These are phyloP conservation scores for Melinaea marsaeus DNA, from an alignment of 2,888 invertebrate species.

Conservation along the genomic window DNA sequence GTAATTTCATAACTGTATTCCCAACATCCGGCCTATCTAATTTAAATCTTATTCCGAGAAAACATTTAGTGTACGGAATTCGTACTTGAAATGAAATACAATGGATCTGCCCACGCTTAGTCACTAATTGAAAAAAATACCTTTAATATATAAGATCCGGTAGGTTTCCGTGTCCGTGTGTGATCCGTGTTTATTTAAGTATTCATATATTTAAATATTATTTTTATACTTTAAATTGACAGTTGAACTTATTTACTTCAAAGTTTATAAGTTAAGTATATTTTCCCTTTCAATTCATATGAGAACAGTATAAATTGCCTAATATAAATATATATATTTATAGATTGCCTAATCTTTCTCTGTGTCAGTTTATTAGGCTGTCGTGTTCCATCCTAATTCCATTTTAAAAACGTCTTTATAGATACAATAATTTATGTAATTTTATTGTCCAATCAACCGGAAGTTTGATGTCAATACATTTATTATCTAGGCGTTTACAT, in stretches of 20 bases:
- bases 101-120: constrained; percentile 59
- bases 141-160: constrained; percentile 24
- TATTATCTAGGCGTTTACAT: background rate
- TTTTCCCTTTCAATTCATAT: too few species aligned
- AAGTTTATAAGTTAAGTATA: too few species aligned
- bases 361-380: too few species aligned
- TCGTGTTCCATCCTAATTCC: too few species aligned
- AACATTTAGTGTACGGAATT: constrained; percentile 63
- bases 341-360: too few species aligned
- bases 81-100: constrained; percentile 58
- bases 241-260: too few species aligned
- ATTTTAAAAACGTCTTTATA: too few species aligned
- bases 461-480: background rate
- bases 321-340: too few species aligned
- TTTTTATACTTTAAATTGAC: too few species aligned
- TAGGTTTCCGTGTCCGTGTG: too few species aligned
- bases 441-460: background rate
- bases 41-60: constrained; percentile 58
- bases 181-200: constrained; percentile 19
- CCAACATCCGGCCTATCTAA: constrained; percentile 39
- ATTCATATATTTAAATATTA: constrained; percentile 11
- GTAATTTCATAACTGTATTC: constrained; percentile 52
- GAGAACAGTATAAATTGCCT: too few species aligned
- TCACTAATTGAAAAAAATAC: constrained; percentile 33
- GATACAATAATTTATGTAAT: background rate